Percentiles rank a stretch among this genome's conserved stretches.
phyloP scores from a whole-genome alignment of 2,113 vertebrate genomes.

The Stercorarius parasiticus region DNA sequence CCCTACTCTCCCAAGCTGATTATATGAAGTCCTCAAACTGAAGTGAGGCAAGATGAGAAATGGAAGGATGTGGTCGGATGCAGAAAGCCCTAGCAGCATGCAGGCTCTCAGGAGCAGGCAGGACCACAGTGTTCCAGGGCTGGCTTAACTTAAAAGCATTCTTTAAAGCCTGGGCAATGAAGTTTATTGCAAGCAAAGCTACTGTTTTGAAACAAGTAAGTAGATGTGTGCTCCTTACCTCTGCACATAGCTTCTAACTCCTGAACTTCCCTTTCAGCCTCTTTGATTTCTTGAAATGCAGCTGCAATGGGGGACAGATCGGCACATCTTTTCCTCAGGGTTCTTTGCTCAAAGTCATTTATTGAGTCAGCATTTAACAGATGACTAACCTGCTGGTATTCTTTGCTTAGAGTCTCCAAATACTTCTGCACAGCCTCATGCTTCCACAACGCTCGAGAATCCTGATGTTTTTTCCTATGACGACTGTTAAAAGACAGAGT shows the following conservation, averaged over 20 bases:
- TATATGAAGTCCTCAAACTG: neutral
- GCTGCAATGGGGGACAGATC: conserved; percentile 68
- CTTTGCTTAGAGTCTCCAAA: conserved; percentile 67
- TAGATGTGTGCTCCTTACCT: conserved; percentile 63
- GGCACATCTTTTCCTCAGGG: conserved; percentile 53
- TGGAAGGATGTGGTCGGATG: neutral
- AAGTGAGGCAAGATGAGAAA: neutral
- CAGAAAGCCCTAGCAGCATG: neutral
- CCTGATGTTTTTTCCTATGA: conserved; percentile 50
- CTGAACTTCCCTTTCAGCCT: conserved; percentile 70
- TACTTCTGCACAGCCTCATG: conserved; percentile 72
- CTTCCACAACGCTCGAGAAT: conserved; percentile 65
- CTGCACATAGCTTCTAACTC: conserved; percentile 78
- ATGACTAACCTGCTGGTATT: conserved; percentile 64
- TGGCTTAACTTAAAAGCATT: neutral
- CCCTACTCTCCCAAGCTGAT: neutral
- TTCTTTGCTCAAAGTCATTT: conserved; percentile 61
- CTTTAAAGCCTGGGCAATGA: neutral
- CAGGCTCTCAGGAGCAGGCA: neutral
- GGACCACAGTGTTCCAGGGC: neutral
- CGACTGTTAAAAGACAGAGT: conserved; percentile 6
- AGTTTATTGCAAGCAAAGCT: neutral
- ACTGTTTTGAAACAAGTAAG: neutral
- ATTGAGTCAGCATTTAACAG: conserved; percentile 46
- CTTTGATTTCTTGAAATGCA: conserved; percentile 69